Percentiles rank a stretch among this genome's conserved stretches.
phyloP scores from a whole-genome alignment of 2,888 invertebrate genomes.

The Caenorhabditis sp. region DNA sequence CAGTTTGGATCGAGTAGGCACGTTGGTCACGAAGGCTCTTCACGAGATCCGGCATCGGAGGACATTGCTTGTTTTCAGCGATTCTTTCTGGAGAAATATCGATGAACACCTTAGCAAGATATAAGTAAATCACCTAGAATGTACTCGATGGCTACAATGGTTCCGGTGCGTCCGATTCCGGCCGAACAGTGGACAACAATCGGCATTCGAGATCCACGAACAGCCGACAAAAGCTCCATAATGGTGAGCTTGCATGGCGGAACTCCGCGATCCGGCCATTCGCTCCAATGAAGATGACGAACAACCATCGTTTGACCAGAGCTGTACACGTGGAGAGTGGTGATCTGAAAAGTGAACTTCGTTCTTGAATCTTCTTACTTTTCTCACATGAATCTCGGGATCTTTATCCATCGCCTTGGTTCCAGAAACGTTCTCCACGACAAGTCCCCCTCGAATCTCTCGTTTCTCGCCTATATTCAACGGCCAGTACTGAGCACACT shows the following conservation, averaged over 20 bases:
- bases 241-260: conserved; percentile 67
- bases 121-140: conserved; percentile 56
- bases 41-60: conserved; percentile 72
- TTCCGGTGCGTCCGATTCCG: conserved; percentile 75
- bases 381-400: conserved; percentile 31
- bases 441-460: conserved; percentile 32
- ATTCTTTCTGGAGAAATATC: conserved; percentile 46
- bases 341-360: conserved; percentile 26
- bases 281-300: conserved; percentile 74
- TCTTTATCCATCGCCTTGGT: conserved; percentile 52
- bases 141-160: conserved; percentile 76
- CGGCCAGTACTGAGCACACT: conserved; percentile 87
- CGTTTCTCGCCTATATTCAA: conserved; percentile 53
- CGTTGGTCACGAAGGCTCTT: conserved; percentile 71
- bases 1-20: conserved; percentile 75
- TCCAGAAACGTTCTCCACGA: conserved; percentile 50
- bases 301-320: conserved; percentile 20
- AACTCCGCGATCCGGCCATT: conserved; percentile 77
- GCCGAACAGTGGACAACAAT: conserved; percentile 77
- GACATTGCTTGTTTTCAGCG: conserved; percentile 59
- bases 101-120: background rate
- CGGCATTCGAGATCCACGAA: conserved; percentile 72
- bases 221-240: conserved; percentile 62
- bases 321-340: conserved; percentile 35
- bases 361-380: too few species aligned